These are phyloP conservation scores for Mormyrus lacerda DNA, from an alignment of 2,113 vertebrate species.

Conservation along the genomic window DNA sequence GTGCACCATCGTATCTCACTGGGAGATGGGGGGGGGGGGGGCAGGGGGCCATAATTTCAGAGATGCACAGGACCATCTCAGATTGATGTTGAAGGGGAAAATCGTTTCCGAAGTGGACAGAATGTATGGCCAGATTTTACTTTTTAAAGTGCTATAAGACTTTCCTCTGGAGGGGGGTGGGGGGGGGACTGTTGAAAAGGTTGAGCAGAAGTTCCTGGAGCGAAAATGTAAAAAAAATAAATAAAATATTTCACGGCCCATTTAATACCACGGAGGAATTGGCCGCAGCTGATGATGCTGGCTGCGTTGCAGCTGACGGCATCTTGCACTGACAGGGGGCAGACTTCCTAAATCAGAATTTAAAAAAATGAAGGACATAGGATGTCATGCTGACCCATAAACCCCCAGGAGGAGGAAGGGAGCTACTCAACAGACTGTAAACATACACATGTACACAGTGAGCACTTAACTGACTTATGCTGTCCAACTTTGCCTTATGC, in stretches of 20 bases:
- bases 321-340: background rate
- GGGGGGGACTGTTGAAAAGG: background rate
- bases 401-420: background rate
- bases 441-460: background rate
- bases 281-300: background rate
- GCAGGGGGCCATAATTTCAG: background rate
- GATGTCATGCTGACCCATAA: background rate
- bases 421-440: background rate
- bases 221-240: background rate
- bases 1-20: conserved; percentile 32
- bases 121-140: background rate
- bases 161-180: background rate
- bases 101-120: background rate
- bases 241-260: background rate
- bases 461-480: background rate
- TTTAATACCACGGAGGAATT: background rate
- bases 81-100: background rate
- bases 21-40: background rate
- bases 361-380: background rate
- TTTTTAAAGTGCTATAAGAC: background rate
- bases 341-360: background rate
- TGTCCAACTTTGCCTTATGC: background rate
- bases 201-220: background rate
- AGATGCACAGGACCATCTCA: background rate
- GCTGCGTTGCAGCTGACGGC: background rate